Conservation (phyloP, 1,140 invertebrate genomes). For the Drosophila kikkawai region DNA sequence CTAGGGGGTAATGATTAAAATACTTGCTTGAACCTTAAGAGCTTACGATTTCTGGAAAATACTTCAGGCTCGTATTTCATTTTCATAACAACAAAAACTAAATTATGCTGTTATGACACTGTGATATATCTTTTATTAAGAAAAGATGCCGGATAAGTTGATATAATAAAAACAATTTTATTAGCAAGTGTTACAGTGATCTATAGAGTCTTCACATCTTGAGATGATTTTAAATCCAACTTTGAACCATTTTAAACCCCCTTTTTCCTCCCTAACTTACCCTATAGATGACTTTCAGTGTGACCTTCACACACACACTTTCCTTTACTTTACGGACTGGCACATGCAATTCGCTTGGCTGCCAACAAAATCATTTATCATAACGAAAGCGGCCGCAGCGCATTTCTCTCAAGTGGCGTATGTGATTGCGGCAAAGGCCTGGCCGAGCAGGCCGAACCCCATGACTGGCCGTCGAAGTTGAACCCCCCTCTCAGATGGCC, state of each 20-base stretch:
- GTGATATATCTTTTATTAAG: neutral
- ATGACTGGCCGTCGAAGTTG: constrained; percentile 27
- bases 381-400: constrained; percentile 67
- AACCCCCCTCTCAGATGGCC: constrained; percentile 32
- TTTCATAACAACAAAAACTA: no score
- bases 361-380: constrained; percentile 80
- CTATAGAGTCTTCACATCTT: neutral
- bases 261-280: constrained; percentile 30
- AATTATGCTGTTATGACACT: no score
- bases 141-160: no score
- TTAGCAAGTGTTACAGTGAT: no score
- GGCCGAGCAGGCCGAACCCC: constrained; percentile 5
- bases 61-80: neutral
- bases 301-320: constrained; percentile 60
- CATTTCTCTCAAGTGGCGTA: constrained; percentile 71
- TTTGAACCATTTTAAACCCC: neutral
- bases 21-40: neutral
- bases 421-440: constrained; percentile 66
- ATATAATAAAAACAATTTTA: no score
- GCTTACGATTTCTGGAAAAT: neutral
- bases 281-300: constrained; percentile 53
- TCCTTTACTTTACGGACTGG: neutral
- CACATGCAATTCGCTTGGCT: constrained; percentile 45
- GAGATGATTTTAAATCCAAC: no score
- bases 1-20: neutral